Evolutionary conservation across 2,888 invertebrate species (phyloP), one percentile per base, ranked within the genome.

Genomic region (Polydrusus pterygomalis): DNA sequence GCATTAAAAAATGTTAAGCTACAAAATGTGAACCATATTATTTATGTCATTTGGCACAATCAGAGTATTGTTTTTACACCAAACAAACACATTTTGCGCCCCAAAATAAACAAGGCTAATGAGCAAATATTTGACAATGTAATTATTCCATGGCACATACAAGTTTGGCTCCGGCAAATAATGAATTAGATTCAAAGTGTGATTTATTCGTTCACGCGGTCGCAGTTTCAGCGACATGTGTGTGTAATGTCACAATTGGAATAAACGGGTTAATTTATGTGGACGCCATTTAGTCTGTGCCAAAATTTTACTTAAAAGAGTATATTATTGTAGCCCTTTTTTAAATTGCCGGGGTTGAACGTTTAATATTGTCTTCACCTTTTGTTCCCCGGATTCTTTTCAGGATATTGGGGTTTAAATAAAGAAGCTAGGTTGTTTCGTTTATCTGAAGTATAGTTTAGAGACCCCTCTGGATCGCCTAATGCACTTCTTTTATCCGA

Each of bases 111-210:
- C 54, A 68, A 54, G 20, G 34, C 20, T 68, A 65, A 68, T 54
- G 68, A 68, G 54, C 68, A 54, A 68, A 68, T 68, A 68, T 68
- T 68, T 68, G 68, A 68, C 68, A 68, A 38, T 68, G 54, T 68
- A 68, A 68, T 68, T 68, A 54, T 68, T 68, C 38, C 56, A 43
- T 68, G 10, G 68, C 38, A 43, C 56, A 43, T 54, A 68, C 68
- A 54, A 51, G 68, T 68, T 68, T 51, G 38, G 56, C 68, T 56
- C n/a, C 40, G 56, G 68, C 68, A 68, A 68, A 68, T 68, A 68
- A 68, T 68, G 68, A 68, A 68, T 68, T 68, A 56, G 68, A 68
- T 56, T 68, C 68, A 43, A 54, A 68, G 20, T 68, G 54, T 68
- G 68, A 68, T 68, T 68, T 68, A 68, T 68, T 68, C 51, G 54